Evolutionary conservation across 2,113 vertebrate genomes (phyloP).

Genomic region (Catharus fuscescens): DNA sequence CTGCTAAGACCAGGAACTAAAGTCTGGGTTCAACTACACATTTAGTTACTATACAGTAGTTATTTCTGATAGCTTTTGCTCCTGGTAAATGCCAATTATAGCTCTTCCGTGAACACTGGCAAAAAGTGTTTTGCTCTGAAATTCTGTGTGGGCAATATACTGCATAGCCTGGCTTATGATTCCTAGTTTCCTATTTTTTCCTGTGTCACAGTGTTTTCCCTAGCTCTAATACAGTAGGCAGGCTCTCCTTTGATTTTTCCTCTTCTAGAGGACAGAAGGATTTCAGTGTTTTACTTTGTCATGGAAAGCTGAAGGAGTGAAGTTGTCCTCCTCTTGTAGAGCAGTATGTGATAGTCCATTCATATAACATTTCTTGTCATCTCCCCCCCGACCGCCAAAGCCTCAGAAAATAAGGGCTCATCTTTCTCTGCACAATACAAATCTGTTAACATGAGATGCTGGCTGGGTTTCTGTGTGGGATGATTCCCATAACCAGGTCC

Average conservation of each 20-base stretch:
- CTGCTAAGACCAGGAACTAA: neutral
- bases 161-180: neutral
- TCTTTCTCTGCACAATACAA: neutral
- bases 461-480: neutral
- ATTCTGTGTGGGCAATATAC: neutral
- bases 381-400: neutral
- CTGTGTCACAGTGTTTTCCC: neutral
- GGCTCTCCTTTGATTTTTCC: neutral
- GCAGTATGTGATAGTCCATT: neutral
- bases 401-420: neutral
- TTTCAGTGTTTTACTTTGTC: neutral
- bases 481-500: constrained; percentile 4
- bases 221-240: neutral
- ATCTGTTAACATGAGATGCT: neutral
- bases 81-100: neutral
- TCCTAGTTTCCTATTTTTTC: neutral
- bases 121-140: neutral
- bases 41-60: neutral
- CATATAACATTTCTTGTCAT: neutral
- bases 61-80: neutral
- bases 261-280: neutral
- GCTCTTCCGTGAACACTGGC: neutral
- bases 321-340: neutral
- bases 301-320: neutral
- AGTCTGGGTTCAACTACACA: neutral